Evolutionary conservation across 2,888 invertebrate species (phyloP).

Genomic region (Macrosiphum euphorbiae): DNA sequence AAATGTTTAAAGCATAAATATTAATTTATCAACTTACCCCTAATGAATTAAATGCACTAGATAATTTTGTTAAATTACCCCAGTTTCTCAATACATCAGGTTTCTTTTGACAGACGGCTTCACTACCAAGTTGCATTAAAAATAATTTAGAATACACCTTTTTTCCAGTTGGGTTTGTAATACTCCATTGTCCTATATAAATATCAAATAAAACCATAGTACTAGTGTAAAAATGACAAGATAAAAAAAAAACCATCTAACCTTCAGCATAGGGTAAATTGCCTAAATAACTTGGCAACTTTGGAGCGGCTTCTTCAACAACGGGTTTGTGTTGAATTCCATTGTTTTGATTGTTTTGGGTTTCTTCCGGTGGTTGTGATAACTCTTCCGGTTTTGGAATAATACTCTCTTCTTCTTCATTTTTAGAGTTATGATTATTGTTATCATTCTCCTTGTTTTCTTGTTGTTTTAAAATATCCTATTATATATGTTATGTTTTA

Average conservation of each 20-base stretch:
- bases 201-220: neutral
- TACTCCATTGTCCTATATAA: conserved; percentile 85
- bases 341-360: conserved; percentile 38
- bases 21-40: neutral
- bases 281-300: conserved; percentile 50
- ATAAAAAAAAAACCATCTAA: neutral
- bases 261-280: conserved; percentile 54
- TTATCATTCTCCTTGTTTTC: conserved; percentile 53
- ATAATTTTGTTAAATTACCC: neutral
- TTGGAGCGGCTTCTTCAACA: neutral
- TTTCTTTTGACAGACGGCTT: conserved; percentile 80
- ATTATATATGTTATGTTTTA: neutral
- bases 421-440: conserved; percentile 22
- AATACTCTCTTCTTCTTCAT: conserved; percentile 37
- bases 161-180: conserved; percentile 83
- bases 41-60: neutral
- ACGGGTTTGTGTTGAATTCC: neutral
- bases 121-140: conserved; percentile 78
- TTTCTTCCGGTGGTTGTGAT: conserved; percentile 23
- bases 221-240: neutral
- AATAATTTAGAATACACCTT: conserved; percentile 87
- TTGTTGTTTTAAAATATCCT: neutral
- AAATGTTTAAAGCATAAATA: neutral
- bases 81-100: conserved; percentile 73
- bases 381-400: conserved; percentile 36